A percentile compares a stretch with the other conserved stretches of the same genome.
phyloP scores from a whole-genome alignment of 2,797 vertebrate species.

The Salmo trutta region DNA sequence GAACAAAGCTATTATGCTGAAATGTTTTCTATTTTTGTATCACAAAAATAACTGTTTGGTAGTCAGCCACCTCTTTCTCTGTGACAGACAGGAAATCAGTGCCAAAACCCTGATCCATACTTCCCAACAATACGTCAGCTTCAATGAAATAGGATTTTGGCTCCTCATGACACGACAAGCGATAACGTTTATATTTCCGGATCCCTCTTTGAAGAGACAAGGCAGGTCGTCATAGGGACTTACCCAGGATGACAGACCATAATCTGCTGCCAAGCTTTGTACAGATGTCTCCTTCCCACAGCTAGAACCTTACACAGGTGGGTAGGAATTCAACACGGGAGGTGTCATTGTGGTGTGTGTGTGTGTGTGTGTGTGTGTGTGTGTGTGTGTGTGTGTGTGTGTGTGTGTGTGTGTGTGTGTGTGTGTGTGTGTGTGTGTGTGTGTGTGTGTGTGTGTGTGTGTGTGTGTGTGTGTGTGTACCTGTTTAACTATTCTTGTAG shows the following conservation, averaged over 20 bases:
- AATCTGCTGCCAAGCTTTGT: constrained; percentile 44
- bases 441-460: too few relatives aligned
- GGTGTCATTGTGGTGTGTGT: constrained; percentile 28
- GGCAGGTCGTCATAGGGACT: constrained; percentile 42
- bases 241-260: constrained; percentile 50
- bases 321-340: constrained; percentile 46
- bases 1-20: not conserved
- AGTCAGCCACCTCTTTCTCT: not conserved
- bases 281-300: constrained; percentile 63
- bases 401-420: constrained; percentile 10
- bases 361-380: constrained; percentile 33
- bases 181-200: constrained; percentile 31
- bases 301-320: constrained; percentile 48
- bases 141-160: too few relatives aligned
- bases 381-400: constrained; percentile 35
- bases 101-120: not conserved
- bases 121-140: not conserved
- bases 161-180: constrained; percentile 9
- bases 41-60: not conserved
- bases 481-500: too few relatives aligned
- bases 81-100: too few relatives aligned
- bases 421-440: too few relatives aligned
- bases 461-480: too few relatives aligned
- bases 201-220: constrained; percentile 53
- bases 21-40: not conserved